Conservation (phyloP, 1,140 invertebrate species). For the Apis mellifera region Amel_HAv3.1 CM009940.2:3236501-3237000, state of each 20-base stretch:
- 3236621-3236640: too few species aligned
- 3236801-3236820: constrained; percentile 84
- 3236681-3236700: constrained; percentile 22
- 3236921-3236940: too few species aligned
- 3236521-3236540: neutral
- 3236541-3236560: too few species aligned
- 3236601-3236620: too few species aligned
- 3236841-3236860: constrained; percentile 85
- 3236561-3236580: neutral
- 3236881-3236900: constrained; percentile 86
- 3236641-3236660: neutral
- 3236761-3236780: neutral
- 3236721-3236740: constrained; percentile 61
- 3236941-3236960: too few species aligned
- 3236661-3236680: neutral
- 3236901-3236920: constrained; percentile 44
- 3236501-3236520: neutral
- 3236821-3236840: constrained; percentile 88
- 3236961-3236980: too few species aligned
- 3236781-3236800: constrained; percentile 78
- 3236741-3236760: constrained; percentile 52
- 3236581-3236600: too few species aligned
- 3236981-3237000: too few species aligned
- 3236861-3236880: constrained; percentile 84
- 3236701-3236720: constrained; percentile 55